phyloP scores from a whole-genome alignment of 2,888 invertebrate species.

The Pachliopta kotzebuea region DNA sequence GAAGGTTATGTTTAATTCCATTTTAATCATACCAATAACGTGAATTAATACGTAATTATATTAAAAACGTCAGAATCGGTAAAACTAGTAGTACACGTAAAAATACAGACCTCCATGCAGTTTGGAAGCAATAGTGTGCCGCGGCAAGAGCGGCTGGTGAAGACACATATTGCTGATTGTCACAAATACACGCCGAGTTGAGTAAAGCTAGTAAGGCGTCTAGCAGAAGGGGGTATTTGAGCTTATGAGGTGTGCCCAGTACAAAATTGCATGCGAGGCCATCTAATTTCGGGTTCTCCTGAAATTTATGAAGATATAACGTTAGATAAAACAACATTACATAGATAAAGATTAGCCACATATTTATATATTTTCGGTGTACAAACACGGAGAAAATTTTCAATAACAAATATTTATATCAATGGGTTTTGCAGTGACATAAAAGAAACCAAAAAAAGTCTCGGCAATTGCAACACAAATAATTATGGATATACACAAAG shows the following conservation, averaged over 20 bases:
- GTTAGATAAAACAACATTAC: background rate
- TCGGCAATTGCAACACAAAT: background rate
- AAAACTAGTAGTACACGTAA: background rate
- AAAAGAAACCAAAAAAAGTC: too few species aligned
- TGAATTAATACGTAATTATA: background rate
- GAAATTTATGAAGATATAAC: conserved; percentile 34
- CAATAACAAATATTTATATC: background rate
- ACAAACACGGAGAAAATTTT: background rate
- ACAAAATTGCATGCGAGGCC: conserved; percentile 96
- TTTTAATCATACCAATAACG: too few species aligned
- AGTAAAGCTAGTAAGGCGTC: conserved; percentile 92
- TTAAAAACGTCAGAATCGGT: background rate
- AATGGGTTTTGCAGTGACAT: too few species aligned
- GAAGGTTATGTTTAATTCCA: too few species aligned
- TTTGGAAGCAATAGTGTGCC: conserved; percentile 94
- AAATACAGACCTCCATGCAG: conserved; percentile 86
- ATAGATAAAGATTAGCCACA: background rate
- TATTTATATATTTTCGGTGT: background rate
- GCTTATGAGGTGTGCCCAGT: conserved; percentile 93
- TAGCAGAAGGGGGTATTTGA: conserved; percentile 92
- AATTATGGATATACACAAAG: background rate
- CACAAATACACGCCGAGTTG: conserved; percentile 87
- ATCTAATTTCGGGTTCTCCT: conserved; percentile 95
- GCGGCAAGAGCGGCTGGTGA: conserved; percentile 86
- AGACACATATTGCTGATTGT: conserved; percentile 66